Evolutionary conservation across 1,140 invertebrate genomes (phyloP), one percentile per base, ranked within the genome.

Genomic region (Monochamus saltuarius): DNA sequence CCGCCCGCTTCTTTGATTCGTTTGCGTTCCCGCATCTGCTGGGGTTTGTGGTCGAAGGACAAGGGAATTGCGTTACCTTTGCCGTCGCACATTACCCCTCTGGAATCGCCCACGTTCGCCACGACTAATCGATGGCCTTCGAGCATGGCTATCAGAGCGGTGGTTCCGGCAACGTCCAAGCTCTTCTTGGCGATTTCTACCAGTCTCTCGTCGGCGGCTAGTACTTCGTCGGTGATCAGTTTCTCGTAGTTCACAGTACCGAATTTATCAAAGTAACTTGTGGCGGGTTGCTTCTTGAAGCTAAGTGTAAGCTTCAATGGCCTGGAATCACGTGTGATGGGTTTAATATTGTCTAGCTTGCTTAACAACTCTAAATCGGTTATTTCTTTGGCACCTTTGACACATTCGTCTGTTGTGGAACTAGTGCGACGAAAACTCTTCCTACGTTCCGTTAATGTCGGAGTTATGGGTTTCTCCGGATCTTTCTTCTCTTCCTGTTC

Each of bases 1-100:
- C 94, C 94, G 57, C 94, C 94, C 17, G 94, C 94, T 77, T 94
- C 91, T 73, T 91, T 88, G 68, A 97, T 96, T 53, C 94, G 81
- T 72, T 88, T 91, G 17, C 86, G 85, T 80, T 96, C 94, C 69
- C 93, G 80, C 72, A 91, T 85, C 87, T 92, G 72, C 75, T 96
- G 91, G 22, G 95, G 95, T 81, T 98, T 98, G 72, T 98, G 95
- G 77, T 98, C 95, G 78, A 95, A 95, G 10, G 95, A 97, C 7
- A 98, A 80, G 46, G 94, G 94, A 64, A 97, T 92, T 4, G 89
- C 89, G 76, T 90, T 90, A 11, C 94, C 94, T 74, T 89, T 87
- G 39, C 83, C 84, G 79, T 97, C 93, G 79, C 92, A 96, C 86
- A 97, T 92, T 0, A 98, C 94, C 37, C 93, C 95, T 66, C 95